Percentiles rank a stretch among this genome's conserved stretches.
Evolutionary conservation across 2,888 invertebrate genomes (phyloP).

Genomic region (Lordiphosa fenestrarum): DNA sequence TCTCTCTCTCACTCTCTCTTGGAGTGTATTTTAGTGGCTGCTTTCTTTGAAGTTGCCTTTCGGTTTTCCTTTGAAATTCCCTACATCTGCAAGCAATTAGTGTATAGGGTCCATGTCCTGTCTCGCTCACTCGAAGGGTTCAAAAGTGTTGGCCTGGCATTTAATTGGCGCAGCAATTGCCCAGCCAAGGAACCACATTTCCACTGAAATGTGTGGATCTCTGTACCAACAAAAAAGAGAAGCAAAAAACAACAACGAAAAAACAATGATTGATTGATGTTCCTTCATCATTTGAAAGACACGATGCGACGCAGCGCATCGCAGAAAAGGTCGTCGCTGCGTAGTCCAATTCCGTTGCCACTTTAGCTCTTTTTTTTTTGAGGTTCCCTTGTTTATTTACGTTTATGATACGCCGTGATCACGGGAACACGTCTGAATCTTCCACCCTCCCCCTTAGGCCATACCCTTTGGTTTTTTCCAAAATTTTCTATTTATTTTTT

Average conservation of each 20-base stretch:
- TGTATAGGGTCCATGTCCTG: slow-evolving; percentile 57
- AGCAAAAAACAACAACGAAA: slow-evolving; percentile 15
- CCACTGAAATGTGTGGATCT: slow-evolving; percentile 49
- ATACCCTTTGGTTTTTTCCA: slow-evolving; percentile 31
- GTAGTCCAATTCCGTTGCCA: slow-evolving; percentile 8
- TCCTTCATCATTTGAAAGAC: slow-evolving; percentile 35
- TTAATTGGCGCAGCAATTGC: slow-evolving; percentile 69
- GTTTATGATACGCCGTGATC: slow-evolving; percentile 48
- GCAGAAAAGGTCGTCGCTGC: slow-evolving; percentile 49
- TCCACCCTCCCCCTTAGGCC: slow-evolving; percentile 7
- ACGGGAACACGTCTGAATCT: slow-evolving; percentile 9
- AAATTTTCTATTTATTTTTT: slow-evolving; percentile 62
- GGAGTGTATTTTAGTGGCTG: slow-evolving; percentile 48
- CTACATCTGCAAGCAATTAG: slow-evolving; percentile 74
- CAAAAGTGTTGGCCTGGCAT: slow-evolving; percentile 68
- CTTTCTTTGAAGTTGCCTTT: slow-evolving; percentile 70
- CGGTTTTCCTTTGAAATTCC: slow-evolving; percentile 66
- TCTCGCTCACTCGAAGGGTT: slow-evolving; percentile 30
- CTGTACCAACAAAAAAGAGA: slow-evolving; percentile 14
- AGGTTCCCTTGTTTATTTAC: slow-evolving; percentile 36
- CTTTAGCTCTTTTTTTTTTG: slow-evolving; percentile 13
- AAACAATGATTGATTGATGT: slow-evolving; percentile 71
- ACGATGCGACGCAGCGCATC: slow-evolving; percentile 15
- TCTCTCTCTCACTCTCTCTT: slow-evolving; percentile 18
- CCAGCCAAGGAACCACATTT: slow-evolving; percentile 35